phyloP scores from a whole-genome alignment of 2,113 vertebrate species.

The Mungos mungo region DNA sequence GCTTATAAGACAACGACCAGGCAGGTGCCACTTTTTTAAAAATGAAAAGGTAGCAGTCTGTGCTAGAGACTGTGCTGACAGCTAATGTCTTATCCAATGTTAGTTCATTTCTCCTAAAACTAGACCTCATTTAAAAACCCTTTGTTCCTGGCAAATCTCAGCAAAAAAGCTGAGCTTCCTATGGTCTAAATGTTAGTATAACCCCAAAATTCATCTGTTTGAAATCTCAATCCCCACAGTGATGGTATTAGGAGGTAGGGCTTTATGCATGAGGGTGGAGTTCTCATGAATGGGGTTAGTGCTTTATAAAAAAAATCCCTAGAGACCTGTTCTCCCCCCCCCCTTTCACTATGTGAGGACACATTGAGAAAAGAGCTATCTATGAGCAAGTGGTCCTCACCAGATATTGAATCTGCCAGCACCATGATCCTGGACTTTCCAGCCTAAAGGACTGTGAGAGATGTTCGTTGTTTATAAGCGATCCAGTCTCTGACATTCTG shows the following conservation, averaged over 20 bases:
- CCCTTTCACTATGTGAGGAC: neutral
- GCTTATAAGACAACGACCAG: neutral
- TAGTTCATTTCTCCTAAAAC: slow-evolving; percentile 13
- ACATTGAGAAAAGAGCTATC: neutral
- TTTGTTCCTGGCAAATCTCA: neutral
- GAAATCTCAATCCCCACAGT: neutral
- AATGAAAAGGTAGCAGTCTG: neutral
- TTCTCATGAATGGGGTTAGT: neutral
- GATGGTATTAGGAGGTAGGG: neutral
- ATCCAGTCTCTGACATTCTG: neutral
- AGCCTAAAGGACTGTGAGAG: neutral
- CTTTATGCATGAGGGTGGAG: neutral
- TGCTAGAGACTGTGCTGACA: neutral
- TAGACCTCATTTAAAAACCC: neutral
- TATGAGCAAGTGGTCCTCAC: neutral
- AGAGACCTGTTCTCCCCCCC: neutral
- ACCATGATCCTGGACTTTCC: neutral
- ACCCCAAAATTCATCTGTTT: neutral
- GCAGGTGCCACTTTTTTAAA: neutral
- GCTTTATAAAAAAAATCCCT: neutral
- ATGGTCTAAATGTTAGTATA: neutral
- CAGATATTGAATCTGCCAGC: neutral
- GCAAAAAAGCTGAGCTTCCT: neutral
- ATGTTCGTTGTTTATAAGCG: neutral
- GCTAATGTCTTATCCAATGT: neutral